Conservation (phyloP, 2,113 vertebrate species). For the Cricetomys ansorgei region DNA sequence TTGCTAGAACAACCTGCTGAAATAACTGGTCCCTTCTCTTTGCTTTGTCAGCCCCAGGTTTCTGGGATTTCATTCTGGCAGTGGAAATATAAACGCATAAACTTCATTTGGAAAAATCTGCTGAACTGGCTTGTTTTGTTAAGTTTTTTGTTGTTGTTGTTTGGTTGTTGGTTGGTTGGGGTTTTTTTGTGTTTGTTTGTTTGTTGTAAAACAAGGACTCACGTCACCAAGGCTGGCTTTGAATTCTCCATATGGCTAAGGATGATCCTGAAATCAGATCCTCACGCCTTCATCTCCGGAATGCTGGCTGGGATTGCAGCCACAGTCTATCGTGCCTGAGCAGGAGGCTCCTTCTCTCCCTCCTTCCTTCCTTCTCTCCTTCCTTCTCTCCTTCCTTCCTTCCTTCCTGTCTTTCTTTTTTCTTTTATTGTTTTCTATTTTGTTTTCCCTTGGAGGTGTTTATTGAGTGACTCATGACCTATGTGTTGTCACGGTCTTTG, state of each 20-base stretch:
- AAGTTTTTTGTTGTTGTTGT: no score
- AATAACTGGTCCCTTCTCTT: neutral
- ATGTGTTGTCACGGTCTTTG: conserved; percentile 48
- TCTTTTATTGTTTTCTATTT: neutral
- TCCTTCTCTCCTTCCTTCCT: neutral
- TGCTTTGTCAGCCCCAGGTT: neutral
- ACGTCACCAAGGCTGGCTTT: no score
- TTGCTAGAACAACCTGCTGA: neutral
- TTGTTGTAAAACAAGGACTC: neutral
- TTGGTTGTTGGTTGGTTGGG: no score
- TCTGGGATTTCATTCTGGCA: neutral
- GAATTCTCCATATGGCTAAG: neutral
- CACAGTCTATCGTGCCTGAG: neutral
- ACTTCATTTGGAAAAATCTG: conserved; percentile 8
- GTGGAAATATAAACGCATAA: neutral
- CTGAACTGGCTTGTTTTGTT: neutral
- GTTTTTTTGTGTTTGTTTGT: no score
- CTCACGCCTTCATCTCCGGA: neutral
- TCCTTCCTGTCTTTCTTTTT: neutral
- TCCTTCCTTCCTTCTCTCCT: no score
- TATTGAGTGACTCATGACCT: conserved; percentile 31
- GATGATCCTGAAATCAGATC: neutral
- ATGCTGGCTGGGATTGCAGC: neutral
- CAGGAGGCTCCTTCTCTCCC: neutral
- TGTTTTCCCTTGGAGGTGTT: conserved; percentile 31